A percentile compares a stretch with the other conserved stretches of the same genome.
Conservation (phyloP, 2,888 invertebrate species). For the Plemyria rubiginata region DNA sequence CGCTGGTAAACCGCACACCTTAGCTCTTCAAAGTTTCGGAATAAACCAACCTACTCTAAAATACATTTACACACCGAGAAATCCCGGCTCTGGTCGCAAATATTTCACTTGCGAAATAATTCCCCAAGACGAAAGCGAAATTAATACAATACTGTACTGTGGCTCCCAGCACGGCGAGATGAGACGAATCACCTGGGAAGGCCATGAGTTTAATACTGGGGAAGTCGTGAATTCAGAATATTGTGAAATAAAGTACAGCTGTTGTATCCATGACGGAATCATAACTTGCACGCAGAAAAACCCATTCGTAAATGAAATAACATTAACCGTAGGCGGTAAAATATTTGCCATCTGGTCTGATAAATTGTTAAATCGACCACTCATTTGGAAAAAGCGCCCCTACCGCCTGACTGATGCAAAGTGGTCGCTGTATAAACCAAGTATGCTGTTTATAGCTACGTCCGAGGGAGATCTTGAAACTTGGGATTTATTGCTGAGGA, state of each 20-base stretch:
- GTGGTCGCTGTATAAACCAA: slow-evolving; percentile 92
- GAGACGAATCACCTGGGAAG: slow-evolving; percentile 86
- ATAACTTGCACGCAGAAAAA: slow-evolving; percentile 86
- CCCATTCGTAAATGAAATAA: slow-evolving; percentile 85
- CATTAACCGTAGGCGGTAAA: slow-evolving; percentile 90
- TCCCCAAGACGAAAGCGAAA: slow-evolving; percentile 60
- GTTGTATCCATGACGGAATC: slow-evolving; percentile 89
- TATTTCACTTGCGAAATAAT: slow-evolving; percentile 68
- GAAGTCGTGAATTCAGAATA: slow-evolving; percentile 86
- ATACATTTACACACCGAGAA: slow-evolving; percentile 63
- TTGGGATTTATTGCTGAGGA: slow-evolving; percentile 91
- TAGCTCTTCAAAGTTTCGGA: slow-evolving; percentile 74
- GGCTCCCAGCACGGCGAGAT: slow-evolving; percentile 77
- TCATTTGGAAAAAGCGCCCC: slow-evolving; percentile 87
- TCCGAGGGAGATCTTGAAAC: slow-evolving; percentile 91
- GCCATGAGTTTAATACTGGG: slow-evolving; percentile 87
- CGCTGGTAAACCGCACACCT: slow-evolving; percentile 69
- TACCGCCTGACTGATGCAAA: slow-evolving; percentile 86
- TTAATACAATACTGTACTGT: slow-evolving; percentile 63
- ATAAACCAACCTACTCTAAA: slow-evolving; percentile 63
- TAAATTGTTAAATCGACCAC: slow-evolving; percentile 84
- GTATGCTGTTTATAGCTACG: slow-evolving; percentile 88
- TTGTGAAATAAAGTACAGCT: slow-evolving; percentile 70
- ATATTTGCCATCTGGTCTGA: slow-evolving; percentile 91
- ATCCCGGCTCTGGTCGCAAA: slow-evolving; percentile 67